phyloP scores from a whole-genome alignment of 2,797 vertebrate species.

The Manis javanica region DNA sequence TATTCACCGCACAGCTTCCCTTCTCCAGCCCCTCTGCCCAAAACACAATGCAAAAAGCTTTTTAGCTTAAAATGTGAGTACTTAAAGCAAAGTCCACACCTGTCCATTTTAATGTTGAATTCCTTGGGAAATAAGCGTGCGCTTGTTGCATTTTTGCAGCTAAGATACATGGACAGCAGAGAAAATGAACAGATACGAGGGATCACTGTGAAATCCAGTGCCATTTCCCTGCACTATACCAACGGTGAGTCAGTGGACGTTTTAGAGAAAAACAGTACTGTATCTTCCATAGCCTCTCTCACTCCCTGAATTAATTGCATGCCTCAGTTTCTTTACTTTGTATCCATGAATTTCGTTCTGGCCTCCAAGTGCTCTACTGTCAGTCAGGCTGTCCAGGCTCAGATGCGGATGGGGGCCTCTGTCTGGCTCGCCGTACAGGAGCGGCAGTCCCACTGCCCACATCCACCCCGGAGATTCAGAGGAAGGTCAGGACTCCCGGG shows the following conservation, averaged over 20 bases:
- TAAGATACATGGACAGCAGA: conserved; percentile 97
- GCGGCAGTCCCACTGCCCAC: not conserved
- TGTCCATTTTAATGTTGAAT: not conserved
- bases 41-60: not conserved
- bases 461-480: not conserved
- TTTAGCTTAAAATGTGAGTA: not conserved
- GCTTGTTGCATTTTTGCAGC: conserved; percentile 81
- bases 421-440: not conserved
- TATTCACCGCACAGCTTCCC: not conserved
- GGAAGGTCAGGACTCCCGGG: not conserved
- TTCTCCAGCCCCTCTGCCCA: not conserved
- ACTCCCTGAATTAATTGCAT: not conserved
- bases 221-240: conserved; percentile 93
- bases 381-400: not conserved
- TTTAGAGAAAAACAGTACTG: not conserved
- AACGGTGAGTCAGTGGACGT: conserved; percentile 83
- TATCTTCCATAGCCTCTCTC: not conserved
- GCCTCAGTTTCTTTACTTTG: not conserved
- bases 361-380: not conserved
- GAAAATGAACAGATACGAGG: conserved; percentile 97
- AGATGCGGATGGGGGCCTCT: not conserved
- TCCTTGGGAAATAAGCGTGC: not conserved
- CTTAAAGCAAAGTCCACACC: not conserved
- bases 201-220: conserved; percentile 99
- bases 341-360: not conserved